Base-by-base conservation (phyloP, 2,797 vertebrate genomes). In the Poeciliopsis turneri region DNA sequence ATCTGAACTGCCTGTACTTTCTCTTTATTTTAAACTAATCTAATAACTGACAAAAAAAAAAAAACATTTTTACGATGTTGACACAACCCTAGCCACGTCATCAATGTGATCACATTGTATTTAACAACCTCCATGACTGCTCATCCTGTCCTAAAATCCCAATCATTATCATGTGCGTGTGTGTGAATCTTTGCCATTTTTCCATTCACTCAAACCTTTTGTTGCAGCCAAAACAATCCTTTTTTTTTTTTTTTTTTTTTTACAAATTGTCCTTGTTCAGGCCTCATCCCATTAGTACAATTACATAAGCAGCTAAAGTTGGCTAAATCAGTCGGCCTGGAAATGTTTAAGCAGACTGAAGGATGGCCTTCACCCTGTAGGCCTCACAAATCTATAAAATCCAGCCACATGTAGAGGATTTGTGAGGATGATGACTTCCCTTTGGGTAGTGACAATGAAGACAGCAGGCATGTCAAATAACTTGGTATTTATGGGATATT, bases 321-420 rank as follows among this genome's bases (percentile, higher is more conserved):
- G 80, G 59, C 72, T 80, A 47, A 90, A 86, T 0, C 16, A 55
- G 0, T 33, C 75, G 66, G 83, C 80, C 90, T 93, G 91, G 90
- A 95, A 94, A 72, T 88, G 70, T 87, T 93, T 92, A 93, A 39
- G 83, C 81, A 86, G 78, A 82, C 86, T 90, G 83, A 87, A 84
- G 81, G 59, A 83, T 79, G 87, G 82, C 86, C 90, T 82, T 93
- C 89, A 89, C 89, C 88, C 85, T 82, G 88, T 88, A 88, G 81
- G 59, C 85, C 59, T 43, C 83, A 82, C 68, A 75, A 77, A 82
- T 86, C 61, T 72, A 77, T 87, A 87, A 93, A 93, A 91, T 79
- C 87, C 82, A 90, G 81, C 88, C 93, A 94, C 87, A 74, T 95
- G 93, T 88, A 78, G 80, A 84, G 86, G 86, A 91, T 89, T 80